A percentile compares a stretch with the other conserved stretches of the same genome.
Evolutionary conservation across 2,113 vertebrate species (phyloP).

Genomic region (Brachyhypopomus occidentalis): DNA sequence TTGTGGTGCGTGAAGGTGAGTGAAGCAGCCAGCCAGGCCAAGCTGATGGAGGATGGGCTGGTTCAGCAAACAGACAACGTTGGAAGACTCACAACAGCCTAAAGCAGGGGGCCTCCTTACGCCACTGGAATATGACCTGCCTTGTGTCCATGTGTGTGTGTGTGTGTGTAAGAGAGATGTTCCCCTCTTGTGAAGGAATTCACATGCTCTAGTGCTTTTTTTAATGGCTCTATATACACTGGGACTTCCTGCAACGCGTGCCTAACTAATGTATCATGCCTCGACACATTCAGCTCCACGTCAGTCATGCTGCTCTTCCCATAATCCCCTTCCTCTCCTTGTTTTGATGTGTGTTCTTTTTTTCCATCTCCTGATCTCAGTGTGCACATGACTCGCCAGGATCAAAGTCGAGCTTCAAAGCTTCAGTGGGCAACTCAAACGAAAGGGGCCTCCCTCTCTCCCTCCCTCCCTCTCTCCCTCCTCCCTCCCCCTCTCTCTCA

Average conservation of each 20-base stretch:
- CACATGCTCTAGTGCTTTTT: constrained; percentile 45
- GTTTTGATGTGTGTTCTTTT: constrained; percentile 47
- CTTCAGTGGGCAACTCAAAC: constrained; percentile 68
- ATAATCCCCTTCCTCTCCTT: constrained; percentile 52
- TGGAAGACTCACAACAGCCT: constrained; percentile 43
- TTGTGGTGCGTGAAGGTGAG: neutral
- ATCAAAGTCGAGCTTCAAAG: constrained; percentile 81
- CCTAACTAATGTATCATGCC: constrained; percentile 39
- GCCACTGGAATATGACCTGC: constrained; percentile 27
- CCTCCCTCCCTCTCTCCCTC: constrained; percentile 22
- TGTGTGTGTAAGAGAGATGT: constrained; percentile 39
- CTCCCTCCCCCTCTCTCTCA: constrained; percentile 43
- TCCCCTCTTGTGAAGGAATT: constrained; percentile 30
- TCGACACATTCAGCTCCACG: constrained; percentile 47
- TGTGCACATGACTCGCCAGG: constrained; percentile 67
- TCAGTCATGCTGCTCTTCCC: constrained; percentile 59
- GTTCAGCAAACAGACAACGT: constrained; percentile 2
- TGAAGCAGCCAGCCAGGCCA: neutral
- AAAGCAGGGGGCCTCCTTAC: constrained; percentile 28
- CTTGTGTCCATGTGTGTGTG: constrained; percentile 37
- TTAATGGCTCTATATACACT: constrained; percentile 35
- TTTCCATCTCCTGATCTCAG: constrained; percentile 69
- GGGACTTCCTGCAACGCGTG: constrained; percentile 51
- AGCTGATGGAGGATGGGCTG: constrained; percentile 14
- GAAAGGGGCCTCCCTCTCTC: constrained; percentile 59